A percentile compares a stretch with the other conserved stretches of the same genome.
Evolutionary conservation across 2,888 invertebrate species (phyloP).

Genomic region (Oegoconia quadripuncta): DNA sequence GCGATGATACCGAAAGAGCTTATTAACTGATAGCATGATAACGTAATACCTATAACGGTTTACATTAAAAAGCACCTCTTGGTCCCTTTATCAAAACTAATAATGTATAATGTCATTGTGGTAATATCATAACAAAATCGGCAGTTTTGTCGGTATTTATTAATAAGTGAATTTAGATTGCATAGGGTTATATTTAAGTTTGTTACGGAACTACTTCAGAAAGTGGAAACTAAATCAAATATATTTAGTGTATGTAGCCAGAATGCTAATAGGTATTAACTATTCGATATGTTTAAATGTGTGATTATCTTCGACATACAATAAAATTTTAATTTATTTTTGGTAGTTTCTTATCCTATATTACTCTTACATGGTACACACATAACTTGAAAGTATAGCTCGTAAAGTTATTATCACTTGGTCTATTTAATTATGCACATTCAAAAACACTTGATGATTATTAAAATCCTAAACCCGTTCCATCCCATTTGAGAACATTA

Average conservation of each 20-base stretch:
- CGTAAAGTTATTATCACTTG: slow-evolving; percentile 16
- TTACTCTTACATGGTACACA: too few relatives aligned
- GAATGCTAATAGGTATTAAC: too few relatives aligned
- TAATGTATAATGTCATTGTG: slow-evolving; percentile 30
- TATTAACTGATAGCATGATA: slow-evolving; percentile 36
- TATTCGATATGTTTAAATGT: too few relatives aligned
- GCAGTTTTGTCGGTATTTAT: too few relatives aligned
- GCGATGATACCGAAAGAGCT: slow-evolving; percentile 25
- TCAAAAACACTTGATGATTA: slow-evolving; percentile 43
- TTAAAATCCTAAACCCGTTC: slow-evolving; percentile 58
- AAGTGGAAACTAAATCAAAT: too few relatives aligned
- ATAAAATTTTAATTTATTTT: slow-evolving; percentile 16
- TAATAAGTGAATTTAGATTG: too few relatives aligned
- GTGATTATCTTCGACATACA: too few relatives aligned
- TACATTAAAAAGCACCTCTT: slow-evolving; percentile 4
- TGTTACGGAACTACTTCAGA: too few relatives aligned
- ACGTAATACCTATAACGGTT: slow-evolving; percentile 25
- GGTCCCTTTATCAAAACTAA: slow-evolving; percentile 24
- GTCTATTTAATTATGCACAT: slow-evolving; percentile 19
- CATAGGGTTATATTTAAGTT: too few relatives aligned
- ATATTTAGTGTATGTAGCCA: too few relatives aligned
- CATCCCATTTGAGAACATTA: slow-evolving; percentile 23
- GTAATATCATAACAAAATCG: too few relatives aligned
- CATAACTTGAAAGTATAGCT: slow-evolving; percentile 12
- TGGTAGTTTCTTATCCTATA: background rate